phyloP scores from a whole-genome alignment of 2,888 invertebrate genomes.

The Eupeodes latifasciatus region DNA sequence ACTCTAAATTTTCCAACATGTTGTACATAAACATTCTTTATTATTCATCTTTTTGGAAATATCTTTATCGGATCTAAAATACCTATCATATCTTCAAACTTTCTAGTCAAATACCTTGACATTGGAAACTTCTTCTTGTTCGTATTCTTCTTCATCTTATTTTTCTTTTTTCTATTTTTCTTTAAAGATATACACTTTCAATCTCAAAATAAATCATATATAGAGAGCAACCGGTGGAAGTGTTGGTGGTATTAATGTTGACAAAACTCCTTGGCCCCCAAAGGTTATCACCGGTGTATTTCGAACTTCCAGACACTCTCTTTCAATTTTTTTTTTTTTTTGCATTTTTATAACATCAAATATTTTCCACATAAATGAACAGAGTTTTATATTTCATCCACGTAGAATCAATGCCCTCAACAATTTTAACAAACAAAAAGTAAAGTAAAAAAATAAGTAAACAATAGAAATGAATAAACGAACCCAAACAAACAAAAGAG shows the following conservation, averaged over 20 bases:
- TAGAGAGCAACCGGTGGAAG: slow-evolving; percentile 15
- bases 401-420: slow-evolving; percentile 58
- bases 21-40: not conserved
- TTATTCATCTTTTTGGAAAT: not conserved
- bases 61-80: not conserved
- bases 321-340: slow-evolving; percentile 10
- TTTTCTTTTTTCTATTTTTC: not conserved
- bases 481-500: slow-evolving; percentile 65
- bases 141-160: too few relatives aligned
- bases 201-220: not conserved
- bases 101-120: slow-evolving; percentile 26
- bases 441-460: slow-evolving; percentile 21
- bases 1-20: not conserved
- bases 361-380: slow-evolving; percentile 51
- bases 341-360: slow-evolving; percentile 7
- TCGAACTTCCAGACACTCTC: slow-evolving; percentile 17
- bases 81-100: slow-evolving; percentile 6
- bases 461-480: slow-evolving; percentile 55
- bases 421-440: slow-evolving; percentile 45
- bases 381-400: slow-evolving; percentile 50
- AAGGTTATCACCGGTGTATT: slow-evolving; percentile 35
- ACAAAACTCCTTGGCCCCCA: slow-evolving; percentile 26
- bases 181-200: slow-evolving; percentile 20
- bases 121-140: slow-evolving; percentile 6
- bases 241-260: not conserved